Conservation (phyloP, 2,797 vertebrate genomes). For the Tauraco hartlaubi region DNA sequence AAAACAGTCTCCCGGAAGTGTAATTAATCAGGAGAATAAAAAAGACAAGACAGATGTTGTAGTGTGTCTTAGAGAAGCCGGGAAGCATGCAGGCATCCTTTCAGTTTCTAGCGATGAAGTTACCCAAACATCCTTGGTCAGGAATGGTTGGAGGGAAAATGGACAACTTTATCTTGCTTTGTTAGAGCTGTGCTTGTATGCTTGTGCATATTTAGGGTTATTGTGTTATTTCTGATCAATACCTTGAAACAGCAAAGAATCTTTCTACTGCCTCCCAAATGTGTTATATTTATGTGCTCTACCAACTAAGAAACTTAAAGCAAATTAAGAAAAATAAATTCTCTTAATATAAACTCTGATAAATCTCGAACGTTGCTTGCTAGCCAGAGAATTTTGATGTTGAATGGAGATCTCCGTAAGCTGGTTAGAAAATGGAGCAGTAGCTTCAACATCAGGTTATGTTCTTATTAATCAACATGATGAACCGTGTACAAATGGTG, state of each 20-base stretch:
- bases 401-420: neutral
- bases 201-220: too few relatives aligned
- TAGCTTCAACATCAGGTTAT: neutral
- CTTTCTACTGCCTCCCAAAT: neutral
- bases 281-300: neutral
- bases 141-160: neutral
- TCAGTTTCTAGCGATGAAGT: neutral
- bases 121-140: neutral
- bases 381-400: neutral
- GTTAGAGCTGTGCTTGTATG: neutral
- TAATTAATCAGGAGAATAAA: neutral
- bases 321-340: neutral
- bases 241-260: neutral
- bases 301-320: neutral
- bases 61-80: neutral
- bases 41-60: neutral
- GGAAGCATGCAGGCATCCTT: neutral
- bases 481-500: neutral
- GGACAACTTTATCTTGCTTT: neutral
- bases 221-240: neutral
- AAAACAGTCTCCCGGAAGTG: neutral
- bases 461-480: neutral
- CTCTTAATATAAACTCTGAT: neutral
- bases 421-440: neutral
- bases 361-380: neutral